Conservation (phyloP, 2,888 invertebrate genomes). For the Sialis fuliginosa region DNA sequence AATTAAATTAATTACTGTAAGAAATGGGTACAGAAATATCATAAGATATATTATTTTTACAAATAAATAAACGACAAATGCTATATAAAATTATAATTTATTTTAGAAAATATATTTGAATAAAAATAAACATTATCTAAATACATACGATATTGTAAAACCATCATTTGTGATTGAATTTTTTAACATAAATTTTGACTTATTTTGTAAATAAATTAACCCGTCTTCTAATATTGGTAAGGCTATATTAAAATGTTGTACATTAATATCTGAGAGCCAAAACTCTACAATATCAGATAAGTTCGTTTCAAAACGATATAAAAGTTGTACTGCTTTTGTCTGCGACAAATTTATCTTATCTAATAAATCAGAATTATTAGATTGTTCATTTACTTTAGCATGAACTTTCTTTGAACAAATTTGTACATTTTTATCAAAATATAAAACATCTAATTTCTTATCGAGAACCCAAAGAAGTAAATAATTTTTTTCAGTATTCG, state of each 20-base stretch:
- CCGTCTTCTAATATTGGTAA: constrained; percentile 37
- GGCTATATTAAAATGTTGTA: constrained; percentile 33
- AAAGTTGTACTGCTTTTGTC: constrained; percentile 31
- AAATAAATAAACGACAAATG: too few relatives aligned
- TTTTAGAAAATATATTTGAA: too few relatives aligned
- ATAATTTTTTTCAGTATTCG: constrained; percentile 28
- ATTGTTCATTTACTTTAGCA: neutral
- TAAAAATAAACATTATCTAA: neutral
- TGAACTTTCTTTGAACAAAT: too few relatives aligned
- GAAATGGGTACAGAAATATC: too few relatives aligned
- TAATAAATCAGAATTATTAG: constrained; percentile 18
- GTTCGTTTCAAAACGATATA: constrained; percentile 32
- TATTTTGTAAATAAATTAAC: constrained; percentile 33
- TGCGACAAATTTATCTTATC: constrained; percentile 15
- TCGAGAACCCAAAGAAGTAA: constrained; percentile 43
- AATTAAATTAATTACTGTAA: too few relatives aligned
- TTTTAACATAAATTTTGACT: constrained; percentile 35
- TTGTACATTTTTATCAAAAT: constrained; percentile 7
- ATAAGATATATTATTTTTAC: too few relatives aligned
- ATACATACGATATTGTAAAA: constrained; percentile 38
- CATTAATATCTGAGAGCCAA: constrained; percentile 35
- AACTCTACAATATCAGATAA: constrained; percentile 28
- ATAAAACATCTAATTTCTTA: constrained; percentile 33
- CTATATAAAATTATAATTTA: too few relatives aligned
- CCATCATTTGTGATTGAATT: constrained; percentile 34